phyloP scores from a whole-genome alignment of 2,888 invertebrate species.

The Papilio protenor region DNA sequence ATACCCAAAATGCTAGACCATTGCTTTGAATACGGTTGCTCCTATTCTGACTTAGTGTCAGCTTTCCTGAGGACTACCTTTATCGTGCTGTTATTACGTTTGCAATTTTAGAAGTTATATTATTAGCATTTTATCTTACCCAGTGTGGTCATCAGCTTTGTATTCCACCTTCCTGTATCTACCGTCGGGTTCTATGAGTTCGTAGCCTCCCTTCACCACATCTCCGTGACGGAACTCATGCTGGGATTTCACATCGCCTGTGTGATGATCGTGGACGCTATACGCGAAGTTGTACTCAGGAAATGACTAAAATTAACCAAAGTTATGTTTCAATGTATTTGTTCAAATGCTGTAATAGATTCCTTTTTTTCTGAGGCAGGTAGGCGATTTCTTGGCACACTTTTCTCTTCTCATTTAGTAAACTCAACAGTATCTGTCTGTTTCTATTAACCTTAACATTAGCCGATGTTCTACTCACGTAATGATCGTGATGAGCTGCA shows the following conservation, averaged over 20 bases:
- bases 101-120: neutral
- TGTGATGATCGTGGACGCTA: conserved; percentile 83
- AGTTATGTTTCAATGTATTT: neutral
- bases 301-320: conserved; percentile 68
- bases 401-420: too few species aligned
- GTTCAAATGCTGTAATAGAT: too few species aligned
- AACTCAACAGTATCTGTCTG: neutral
- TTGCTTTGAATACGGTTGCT: neutral
- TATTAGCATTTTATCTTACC: conserved; percentile 57
- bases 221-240: conserved; percentile 83
- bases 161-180: conserved; percentile 87
- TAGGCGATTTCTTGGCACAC: too few species aligned
- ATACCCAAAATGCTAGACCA: neutral
- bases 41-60: neutral
- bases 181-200: conserved; percentile 87
- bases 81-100: neutral
- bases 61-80: neutral
- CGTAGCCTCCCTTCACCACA: conserved; percentile 85
- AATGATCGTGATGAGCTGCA: conserved; percentile 70
- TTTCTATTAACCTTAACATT: conserved; percentile 20
- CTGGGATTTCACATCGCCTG: conserved; percentile 83
- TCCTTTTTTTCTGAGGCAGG: too few species aligned
- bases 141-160: conserved; percentile 85
- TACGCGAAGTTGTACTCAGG: conserved; percentile 84
- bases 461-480: conserved; percentile 62